These are phyloP conservation scores for Ptychobarbus kaznakovi DNA, from an alignment of 2,797 vertebrate species.

Conservation along the genomic window DNA sequence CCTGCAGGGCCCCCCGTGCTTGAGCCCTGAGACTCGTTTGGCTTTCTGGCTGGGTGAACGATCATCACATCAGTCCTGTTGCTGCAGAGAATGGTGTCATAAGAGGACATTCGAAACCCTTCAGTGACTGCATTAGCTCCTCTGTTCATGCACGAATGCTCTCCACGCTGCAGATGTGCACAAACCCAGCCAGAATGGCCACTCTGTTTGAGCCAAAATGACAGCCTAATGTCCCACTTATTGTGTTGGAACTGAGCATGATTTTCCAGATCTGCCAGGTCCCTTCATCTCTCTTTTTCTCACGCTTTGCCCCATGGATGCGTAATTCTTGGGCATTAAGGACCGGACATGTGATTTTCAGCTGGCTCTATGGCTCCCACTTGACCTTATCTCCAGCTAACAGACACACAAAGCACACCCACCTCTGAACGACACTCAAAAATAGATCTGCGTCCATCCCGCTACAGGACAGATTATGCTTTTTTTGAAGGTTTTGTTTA, in stretches of 20 bases:
- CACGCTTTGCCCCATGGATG: neutral
- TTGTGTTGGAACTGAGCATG: conserved; percentile 52
- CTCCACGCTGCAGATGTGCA: conserved; percentile 30
- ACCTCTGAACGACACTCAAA: neutral
- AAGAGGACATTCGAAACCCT: conserved; percentile 7
- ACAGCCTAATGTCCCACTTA: conserved; percentile 56
- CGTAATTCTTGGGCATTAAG: conserved; percentile 15
- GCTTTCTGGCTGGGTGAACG: conserved; percentile 5
- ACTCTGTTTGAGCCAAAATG: conserved; percentile 40
- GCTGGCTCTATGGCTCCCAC: conserved; percentile 10
- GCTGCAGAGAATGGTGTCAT: conserved; percentile 27
- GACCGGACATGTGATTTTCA: conserved; percentile 30
- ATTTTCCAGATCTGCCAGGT: conserved; percentile 12
- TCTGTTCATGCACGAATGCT: conserved; percentile 28
- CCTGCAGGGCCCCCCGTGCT: neutral
- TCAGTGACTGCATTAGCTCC: conserved; percentile 21
- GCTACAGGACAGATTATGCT: neutral
- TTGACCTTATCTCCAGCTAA: conserved; percentile 44
- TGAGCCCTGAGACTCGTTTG: conserved; percentile 3
- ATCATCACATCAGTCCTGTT: conserved; percentile 19
- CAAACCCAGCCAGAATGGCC: conserved; percentile 36
- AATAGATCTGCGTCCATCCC: neutral
- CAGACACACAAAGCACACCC: conserved; percentile 24
- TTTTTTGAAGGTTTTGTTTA: conserved; percentile 20
- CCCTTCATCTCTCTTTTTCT: conserved; percentile 23